Percentiles rank a stretch among this genome's conserved stretches.
phyloP scores from a whole-genome alignment of 2,113 vertebrate genomes.

The Xiphophorus hellerii region DNA sequence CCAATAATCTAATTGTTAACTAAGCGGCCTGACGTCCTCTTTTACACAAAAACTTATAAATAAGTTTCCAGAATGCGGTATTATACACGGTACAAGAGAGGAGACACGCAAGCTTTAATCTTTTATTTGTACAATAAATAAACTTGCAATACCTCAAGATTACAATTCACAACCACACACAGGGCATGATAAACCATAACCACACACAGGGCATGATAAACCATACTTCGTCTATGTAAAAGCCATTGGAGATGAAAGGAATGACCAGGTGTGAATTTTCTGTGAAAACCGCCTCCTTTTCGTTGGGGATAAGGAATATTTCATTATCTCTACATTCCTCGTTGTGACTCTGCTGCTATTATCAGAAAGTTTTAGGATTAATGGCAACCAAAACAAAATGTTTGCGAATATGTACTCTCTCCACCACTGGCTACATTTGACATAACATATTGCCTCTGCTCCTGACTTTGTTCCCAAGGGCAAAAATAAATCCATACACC shows the following conservation, averaged over 20 bases:
- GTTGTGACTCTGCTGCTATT: background rate
- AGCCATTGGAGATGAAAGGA: background rate
- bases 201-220: conserved; percentile 63
- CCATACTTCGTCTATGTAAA: conserved; percentile 18
- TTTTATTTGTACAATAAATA: conserved; percentile 80
- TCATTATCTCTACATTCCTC: background rate
- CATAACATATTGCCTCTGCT: background rate
- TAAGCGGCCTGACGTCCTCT: too few relatives aligned
- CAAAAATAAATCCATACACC: background rate
- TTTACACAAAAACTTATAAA: too few relatives aligned
- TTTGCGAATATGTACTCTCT: background rate
- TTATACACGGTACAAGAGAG: background rate
- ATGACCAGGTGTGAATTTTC: background rate
- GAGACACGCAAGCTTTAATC: background rate
- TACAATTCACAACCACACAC: conserved; percentile 76
- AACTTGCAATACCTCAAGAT: conserved; percentile 71
- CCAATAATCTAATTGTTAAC: too few relatives aligned
- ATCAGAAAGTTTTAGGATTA: background rate
- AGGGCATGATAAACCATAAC: conserved; percentile 53
- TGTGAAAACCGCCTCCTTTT: background rate
- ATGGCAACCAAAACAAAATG: background rate
- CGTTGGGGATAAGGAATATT: background rate
- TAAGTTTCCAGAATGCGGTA: too few relatives aligned
- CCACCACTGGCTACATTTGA: too few relatives aligned
- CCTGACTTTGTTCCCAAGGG: background rate